phyloP scores from a whole-genome alignment of 2,888 invertebrate genomes.

The Danaus chrysippus region DNA sequence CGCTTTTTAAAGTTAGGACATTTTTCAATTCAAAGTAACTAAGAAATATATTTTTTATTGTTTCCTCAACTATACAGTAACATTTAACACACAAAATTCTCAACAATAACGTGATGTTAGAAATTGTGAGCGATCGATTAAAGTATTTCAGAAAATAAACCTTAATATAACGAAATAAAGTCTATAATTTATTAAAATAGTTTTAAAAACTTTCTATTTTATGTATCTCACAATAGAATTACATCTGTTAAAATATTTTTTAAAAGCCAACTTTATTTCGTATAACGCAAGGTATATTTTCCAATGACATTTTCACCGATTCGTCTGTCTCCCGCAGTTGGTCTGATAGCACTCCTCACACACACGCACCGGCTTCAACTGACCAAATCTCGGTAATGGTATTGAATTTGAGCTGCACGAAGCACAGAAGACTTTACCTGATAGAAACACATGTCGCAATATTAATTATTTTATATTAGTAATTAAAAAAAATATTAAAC shows the following conservation, averaged over 20 bases:
- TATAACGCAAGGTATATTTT: not conserved
- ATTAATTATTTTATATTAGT: not conserved
- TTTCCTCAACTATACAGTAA: constrained; percentile 7
- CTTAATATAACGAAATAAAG: not conserved
- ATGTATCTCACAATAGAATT: not conserved
- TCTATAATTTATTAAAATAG: not conserved
- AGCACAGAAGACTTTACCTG: constrained; percentile 93
- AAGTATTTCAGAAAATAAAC: constrained; percentile 1
- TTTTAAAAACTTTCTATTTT: no score
- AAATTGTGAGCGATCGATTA: not conserved
- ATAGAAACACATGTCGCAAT: constrained; percentile 28
- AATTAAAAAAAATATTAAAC: no score
- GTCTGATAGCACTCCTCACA: constrained; percentile 90
- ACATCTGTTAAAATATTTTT: not conserved
- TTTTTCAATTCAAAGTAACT: not conserved
- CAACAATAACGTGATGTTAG: constrained; percentile 8
- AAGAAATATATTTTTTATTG: constrained; percentile 3
- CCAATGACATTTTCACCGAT: constrained; percentile 44
- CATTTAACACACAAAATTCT: constrained; percentile 8
- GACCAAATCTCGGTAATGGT: constrained; percentile 94
- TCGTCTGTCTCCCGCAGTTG: constrained; percentile 42
- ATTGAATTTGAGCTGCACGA: constrained; percentile 96
- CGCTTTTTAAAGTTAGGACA: not conserved
- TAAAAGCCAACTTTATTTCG: constrained; percentile 1
- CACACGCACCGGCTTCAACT: constrained; percentile 94